phyloP scores from a whole-genome alignment of 2,888 invertebrate genomes.

The Mythimna ferrago region DNA sequence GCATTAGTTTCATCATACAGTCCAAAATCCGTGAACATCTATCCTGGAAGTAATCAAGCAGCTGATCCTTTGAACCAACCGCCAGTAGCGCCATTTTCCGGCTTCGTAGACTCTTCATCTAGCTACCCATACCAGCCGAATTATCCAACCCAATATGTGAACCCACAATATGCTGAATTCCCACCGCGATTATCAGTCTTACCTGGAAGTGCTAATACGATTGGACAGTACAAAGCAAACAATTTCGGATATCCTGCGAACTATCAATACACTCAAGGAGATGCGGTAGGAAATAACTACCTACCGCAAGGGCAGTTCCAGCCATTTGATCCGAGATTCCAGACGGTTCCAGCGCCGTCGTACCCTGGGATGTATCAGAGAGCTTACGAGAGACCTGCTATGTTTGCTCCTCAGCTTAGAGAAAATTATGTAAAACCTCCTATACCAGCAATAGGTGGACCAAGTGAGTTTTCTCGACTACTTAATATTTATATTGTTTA shows the following conservation, averaged over 20 bases:
- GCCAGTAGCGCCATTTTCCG: constrained; percentile 14
- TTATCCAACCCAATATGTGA: constrained; percentile 36
- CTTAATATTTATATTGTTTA: too few species aligned
- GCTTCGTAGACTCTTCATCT: constrained; percentile 23
- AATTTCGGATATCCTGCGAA: constrained; percentile 37
- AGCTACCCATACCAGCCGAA: constrained; percentile 39
- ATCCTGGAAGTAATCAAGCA: constrained; percentile 29
- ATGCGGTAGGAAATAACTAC: constrained; percentile 20
- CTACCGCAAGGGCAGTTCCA: constrained; percentile 29
- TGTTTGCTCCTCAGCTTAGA: constrained; percentile 38
- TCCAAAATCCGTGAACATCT: constrained; percentile 28
- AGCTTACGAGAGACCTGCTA: constrained; percentile 41
- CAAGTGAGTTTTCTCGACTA: constrained; percentile 43
- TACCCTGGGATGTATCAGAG: constrained; percentile 61
- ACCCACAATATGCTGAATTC: constrained; percentile 38
- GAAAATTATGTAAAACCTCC: constrained; percentile 29
- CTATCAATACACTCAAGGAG: constrained; percentile 40
- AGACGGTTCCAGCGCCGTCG: constrained; percentile 51
- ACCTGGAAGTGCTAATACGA: constrained; percentile 14
- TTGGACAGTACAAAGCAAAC: constrained; percentile 34
- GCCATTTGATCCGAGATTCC: constrained; percentile 43
- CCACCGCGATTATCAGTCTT: constrained; percentile 20
- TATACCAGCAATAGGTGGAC: constrained; percentile 17
- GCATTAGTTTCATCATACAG: constrained; percentile 36
- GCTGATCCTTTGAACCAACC: constrained; percentile 28